These are phyloP conservation scores for Sparus aurata DNA, from an alignment of 2,797 vertebrate species.

Conservation along the genomic window DNA sequence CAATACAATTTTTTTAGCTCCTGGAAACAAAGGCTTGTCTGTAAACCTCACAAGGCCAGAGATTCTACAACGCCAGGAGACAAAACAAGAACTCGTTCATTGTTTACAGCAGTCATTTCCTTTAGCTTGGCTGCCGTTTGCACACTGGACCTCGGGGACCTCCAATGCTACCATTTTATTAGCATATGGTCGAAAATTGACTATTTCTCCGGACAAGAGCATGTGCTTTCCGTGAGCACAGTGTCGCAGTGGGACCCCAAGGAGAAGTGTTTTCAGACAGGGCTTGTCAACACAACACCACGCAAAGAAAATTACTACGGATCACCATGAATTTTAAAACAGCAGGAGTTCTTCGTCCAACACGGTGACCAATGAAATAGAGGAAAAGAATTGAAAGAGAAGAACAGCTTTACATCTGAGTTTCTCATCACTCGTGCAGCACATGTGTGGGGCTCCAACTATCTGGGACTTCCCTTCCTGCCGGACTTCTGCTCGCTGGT, in stretches of 20 bases:
- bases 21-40: slow-evolving; percentile 77
- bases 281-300: slow-evolving; percentile 62
- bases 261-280: slow-evolving; percentile 43
- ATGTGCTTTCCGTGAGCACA: slow-evolving; percentile 44
- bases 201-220: slow-evolving; percentile 47
- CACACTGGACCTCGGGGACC: slow-evolving; percentile 61
- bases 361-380: slow-evolving; percentile 60
- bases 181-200: slow-evolving; percentile 51
- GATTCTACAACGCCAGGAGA: slow-evolving; percentile 68
- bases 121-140: slow-evolving; percentile 70
- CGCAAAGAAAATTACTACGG: slow-evolving; percentile 42
- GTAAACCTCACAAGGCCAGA: slow-evolving; percentile 70
- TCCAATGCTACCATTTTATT: slow-evolving; percentile 74
- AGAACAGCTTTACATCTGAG: slow-evolving; percentile 69
- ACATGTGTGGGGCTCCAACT: slow-evolving; percentile 66
- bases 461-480: slow-evolving; percentile 73
- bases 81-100: slow-evolving; percentile 78
- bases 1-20: slow-evolving; percentile 63
- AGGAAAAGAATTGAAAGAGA: slow-evolving; percentile 37
- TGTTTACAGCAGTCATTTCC: slow-evolving; percentile 79
- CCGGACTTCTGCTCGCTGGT: slow-evolving; percentile 53
- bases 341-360: slow-evolving; percentile 52
- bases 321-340: slow-evolving; percentile 57
- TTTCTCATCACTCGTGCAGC: slow-evolving; percentile 72
- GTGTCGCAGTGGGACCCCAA: slow-evolving; percentile 31